Evolutionary conservation across 2,113 vertebrate species (phyloP), one percentile per base, ranked within the genome.

Genomic region (Sylvilagus bachmani): DNA sequence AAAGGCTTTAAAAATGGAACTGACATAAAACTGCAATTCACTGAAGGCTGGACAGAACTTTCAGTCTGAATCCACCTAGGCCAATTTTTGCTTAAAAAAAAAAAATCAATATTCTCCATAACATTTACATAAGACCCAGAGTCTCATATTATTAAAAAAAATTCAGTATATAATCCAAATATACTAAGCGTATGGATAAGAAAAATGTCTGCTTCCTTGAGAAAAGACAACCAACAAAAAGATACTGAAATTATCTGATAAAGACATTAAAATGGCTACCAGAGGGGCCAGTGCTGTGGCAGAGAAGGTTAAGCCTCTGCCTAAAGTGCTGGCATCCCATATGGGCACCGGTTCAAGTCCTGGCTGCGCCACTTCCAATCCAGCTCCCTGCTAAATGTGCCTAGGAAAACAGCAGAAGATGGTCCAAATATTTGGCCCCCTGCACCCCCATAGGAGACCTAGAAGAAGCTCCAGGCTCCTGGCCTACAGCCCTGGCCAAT

Each of bases 1-100:
- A 64, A 90, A 64, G 74, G 44, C 58, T 80, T 73, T 89, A 25
- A 86, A 86, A 80, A 90, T 31, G 13, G n/a, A 86, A 90, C 27
- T 66, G 27, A 67, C 27, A 36, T 21, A 58, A 81, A 95, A 90
- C 19, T 44, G 66, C 16, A 62, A 82, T 24, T 69, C 31, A 94
- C 0, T 88, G 51, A 86, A 66, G 17, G 27, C 44, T 29, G 2
- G 33, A 49, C 27, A 86, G 49, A 82, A 31, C 19, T 82, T 69
- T 44, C 12, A 2, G 3, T 31, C 38, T 87, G 44, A 82, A 67
- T 19, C 12, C 69, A 87, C 81, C 33, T 16, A 75, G 29, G 36
- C 14, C 58, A 12, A 82, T 8, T 83, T 31, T 8, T 27, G 36
- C 62, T 88, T 16, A 58, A 69, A 75, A 75, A 77, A 22, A 77